phyloP scores from a whole-genome alignment of 1,140 invertebrate species.

The Halesus radiatus region DNA sequence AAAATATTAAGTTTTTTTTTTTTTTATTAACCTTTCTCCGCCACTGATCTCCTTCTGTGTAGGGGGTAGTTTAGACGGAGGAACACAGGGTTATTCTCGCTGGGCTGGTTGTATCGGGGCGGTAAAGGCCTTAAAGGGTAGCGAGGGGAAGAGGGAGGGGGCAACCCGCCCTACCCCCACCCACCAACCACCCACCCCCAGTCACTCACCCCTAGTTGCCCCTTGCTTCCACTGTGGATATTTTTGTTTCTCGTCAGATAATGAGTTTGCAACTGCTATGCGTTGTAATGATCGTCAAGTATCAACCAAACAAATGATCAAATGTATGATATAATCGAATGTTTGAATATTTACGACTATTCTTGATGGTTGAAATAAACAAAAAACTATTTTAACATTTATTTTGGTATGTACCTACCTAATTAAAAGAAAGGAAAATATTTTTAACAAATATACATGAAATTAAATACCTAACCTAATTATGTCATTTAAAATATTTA shows the following conservation, averaged over 20 bases:
- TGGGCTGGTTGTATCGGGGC: slow-evolving; percentile 21
- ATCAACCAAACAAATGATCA: too few relatives aligned
- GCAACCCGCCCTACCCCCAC: not conserved
- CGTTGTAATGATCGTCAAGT: not conserved
- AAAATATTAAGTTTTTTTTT: too few relatives aligned
- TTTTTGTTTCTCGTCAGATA: slow-evolving; percentile 37
- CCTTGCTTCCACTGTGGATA: slow-evolving; percentile 9
- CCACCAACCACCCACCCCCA: not conserved
- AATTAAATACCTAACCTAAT: too few relatives aligned
- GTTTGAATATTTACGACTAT: too few relatives aligned
- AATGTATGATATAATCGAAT: too few relatives aligned
- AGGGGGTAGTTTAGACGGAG: slow-evolving; percentile 10
- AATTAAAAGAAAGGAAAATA: too few relatives aligned
- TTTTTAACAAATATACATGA: too few relatives aligned
- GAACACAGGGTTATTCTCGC: slow-evolving; percentile 21
- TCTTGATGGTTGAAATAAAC: too few relatives aligned
- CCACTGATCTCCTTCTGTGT: slow-evolving; percentile 5
- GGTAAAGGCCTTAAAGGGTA: slow-evolving; percentile 20
- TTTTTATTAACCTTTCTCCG: not conserved
- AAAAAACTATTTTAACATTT: too few relatives aligned
- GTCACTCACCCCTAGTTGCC: slow-evolving; percentile 21
- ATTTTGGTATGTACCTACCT: too few relatives aligned
- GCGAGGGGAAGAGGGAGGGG: not conserved
- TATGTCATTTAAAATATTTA: too few relatives aligned
- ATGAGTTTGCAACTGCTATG: slow-evolving; percentile 25